phyloP scores from a whole-genome alignment of 2,113 vertebrate species.

The Thamnaconus septentrionalis region DNA sequence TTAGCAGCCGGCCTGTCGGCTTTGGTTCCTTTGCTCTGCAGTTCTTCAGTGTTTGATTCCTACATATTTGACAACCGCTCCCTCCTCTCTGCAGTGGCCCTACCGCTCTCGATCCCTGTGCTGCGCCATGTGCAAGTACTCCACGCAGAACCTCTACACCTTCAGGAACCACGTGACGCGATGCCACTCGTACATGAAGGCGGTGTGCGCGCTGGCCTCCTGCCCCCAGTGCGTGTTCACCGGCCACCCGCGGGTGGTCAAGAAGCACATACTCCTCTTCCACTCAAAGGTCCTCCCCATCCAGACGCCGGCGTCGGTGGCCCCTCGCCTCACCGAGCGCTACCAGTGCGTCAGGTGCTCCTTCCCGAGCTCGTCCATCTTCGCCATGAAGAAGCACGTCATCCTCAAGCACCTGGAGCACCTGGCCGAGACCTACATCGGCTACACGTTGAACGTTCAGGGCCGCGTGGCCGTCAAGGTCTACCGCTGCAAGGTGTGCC shows the following conservation, averaged over 20 bases:
- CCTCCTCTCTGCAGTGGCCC: slow-evolving; percentile 62
- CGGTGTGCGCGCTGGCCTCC: slow-evolving; percentile 52
- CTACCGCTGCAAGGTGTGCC: slow-evolving; percentile 92
- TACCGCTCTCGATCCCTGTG: slow-evolving; percentile 73
- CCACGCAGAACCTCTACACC: slow-evolving; percentile 68
- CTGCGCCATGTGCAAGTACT: slow-evolving; percentile 75
- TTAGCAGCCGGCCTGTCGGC: background rate
- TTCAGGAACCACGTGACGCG: slow-evolving; percentile 71
- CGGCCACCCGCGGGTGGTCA: slow-evolving; percentile 61
- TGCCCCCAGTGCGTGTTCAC: slow-evolving; percentile 72
- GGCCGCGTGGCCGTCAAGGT: slow-evolving; percentile 38
- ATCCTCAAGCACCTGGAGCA: slow-evolving; percentile 72
- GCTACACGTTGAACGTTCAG: slow-evolving; percentile 57
- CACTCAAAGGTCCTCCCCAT: slow-evolving; percentile 43
- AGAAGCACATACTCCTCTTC: slow-evolving; percentile 71
- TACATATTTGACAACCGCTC: background rate
- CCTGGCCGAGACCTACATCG: slow-evolving; percentile 67
- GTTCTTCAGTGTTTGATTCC: background rate
- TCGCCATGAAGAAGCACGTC: slow-evolving; percentile 75
- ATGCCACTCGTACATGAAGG: slow-evolving; percentile 67
- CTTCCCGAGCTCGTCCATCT: slow-evolving; percentile 65
- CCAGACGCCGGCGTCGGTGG: background rate
- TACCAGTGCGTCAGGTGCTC: slow-evolving; percentile 73
- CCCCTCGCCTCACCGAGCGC: slow-evolving; percentile 46
- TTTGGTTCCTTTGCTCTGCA: too few species aligned